These are phyloP conservation scores for Melanotaenia maccullochi DNA, from an alignment of 2,797 vertebrate species.

Conservation along the genomic window DNA sequence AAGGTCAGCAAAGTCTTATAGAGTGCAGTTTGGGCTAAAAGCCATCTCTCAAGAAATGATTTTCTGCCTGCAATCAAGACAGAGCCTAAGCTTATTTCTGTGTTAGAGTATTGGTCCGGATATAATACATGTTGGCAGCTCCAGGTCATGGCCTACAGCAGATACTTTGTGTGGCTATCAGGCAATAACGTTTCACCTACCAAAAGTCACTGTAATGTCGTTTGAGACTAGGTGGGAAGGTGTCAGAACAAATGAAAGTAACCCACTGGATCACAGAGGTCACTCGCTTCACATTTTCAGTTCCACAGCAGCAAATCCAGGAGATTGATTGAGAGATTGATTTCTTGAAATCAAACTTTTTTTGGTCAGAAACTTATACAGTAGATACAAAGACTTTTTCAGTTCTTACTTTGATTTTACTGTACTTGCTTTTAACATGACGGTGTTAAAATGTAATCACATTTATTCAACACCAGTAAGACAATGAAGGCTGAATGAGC, in stretches of 20 bases:
- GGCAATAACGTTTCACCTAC: conserved; percentile 40
- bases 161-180: conserved; percentile 40
- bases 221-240: conserved; percentile 43
- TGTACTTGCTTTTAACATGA: background rate
- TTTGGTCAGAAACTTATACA: background rate
- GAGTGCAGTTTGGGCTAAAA: conserved; percentile 60
- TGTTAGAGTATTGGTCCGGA: conserved; percentile 42
- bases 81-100: conserved; percentile 42
- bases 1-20: conserved; percentile 59
- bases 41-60: conserved; percentile 30
- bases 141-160: conserved; percentile 24
- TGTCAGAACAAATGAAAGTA: conserved; percentile 36
- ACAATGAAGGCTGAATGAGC: conserved; percentile 15
- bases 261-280: conserved; percentile 16
- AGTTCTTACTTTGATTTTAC: background rate
- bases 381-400: background rate
- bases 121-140: conserved; percentile 50
- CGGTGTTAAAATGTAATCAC: background rate
- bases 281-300: conserved; percentile 6
- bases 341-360: background rate
- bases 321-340: background rate
- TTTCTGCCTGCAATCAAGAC: conserved; percentile 32
- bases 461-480: background rate
- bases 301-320: background rate
- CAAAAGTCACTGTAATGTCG: conserved; percentile 40